These are phyloP conservation scores for Oncorhynchus masou DNA, from an alignment of 2,113 vertebrate genomes.

Conservation along the genomic window DNA sequence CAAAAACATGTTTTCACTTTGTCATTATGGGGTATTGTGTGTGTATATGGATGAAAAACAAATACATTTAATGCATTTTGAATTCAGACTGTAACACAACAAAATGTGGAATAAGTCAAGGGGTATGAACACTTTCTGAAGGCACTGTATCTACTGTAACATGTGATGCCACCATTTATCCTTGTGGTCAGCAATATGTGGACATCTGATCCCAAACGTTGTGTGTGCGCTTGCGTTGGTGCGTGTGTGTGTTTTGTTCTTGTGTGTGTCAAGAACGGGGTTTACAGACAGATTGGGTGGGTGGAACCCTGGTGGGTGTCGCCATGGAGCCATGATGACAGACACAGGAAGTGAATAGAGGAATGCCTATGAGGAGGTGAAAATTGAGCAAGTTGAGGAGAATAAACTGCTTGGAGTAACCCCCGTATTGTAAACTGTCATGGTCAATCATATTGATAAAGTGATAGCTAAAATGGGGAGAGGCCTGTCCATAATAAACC, in stretches of 20 bases:
- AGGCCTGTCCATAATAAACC: no score
- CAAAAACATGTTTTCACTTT: no score
- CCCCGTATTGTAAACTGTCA: neutral
- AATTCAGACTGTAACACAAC: no score
- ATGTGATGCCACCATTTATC: slow-evolving; percentile 44
- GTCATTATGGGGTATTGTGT: no score
- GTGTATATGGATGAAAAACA: no score
- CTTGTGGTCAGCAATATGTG: slow-evolving; percentile 56
- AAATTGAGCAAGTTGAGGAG: slow-evolving; percentile 1
- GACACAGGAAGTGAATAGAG: slow-evolving; percentile 41
- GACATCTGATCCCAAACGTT: slow-evolving; percentile 33
- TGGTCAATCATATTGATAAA: no score
- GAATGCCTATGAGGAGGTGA: neutral
- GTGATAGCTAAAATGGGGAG: no score
- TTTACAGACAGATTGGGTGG: slow-evolving; percentile 33
- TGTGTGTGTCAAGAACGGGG: slow-evolving; percentile 24
- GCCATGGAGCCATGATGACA: slow-evolving; percentile 1
- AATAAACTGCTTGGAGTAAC: no score
- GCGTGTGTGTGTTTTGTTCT: neutral
- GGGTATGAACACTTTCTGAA: no score
- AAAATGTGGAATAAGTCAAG: no score
- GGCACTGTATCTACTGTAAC: slow-evolving; percentile 4
- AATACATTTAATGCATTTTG: no score
- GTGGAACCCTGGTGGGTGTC: slow-evolving; percentile 5
- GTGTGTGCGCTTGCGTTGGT: neutral